phyloP scores from a whole-genome alignment of 1,140 invertebrate species.

The Drosophila elegans region DNA sequence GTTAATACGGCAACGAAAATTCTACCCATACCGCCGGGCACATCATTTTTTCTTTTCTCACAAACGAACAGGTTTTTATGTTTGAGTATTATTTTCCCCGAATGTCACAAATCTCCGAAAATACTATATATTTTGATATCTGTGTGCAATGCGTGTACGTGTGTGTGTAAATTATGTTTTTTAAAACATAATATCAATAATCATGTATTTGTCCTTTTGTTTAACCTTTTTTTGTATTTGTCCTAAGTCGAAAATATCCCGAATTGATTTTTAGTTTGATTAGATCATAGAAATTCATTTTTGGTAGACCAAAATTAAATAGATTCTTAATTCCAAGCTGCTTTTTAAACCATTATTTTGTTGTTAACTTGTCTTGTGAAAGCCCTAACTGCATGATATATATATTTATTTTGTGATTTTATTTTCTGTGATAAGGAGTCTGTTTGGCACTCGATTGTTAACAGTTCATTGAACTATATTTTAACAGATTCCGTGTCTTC shows the following conservation, averaged over 20 bases:
- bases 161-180: constrained; percentile 24
- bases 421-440: neutral
- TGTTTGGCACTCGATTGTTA: neutral
- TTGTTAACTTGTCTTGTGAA: constrained; percentile 32
- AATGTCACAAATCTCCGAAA: constrained; percentile 12
- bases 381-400: constrained; percentile 44
- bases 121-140: constrained; percentile 16
- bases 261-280: constrained; percentile 37
- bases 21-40: constrained; percentile 96
- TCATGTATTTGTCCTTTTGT: constrained; percentile 51
- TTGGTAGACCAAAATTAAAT: constrained; percentile 21
- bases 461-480: neutral
- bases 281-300: constrained; percentile 20
- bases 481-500: constrained; percentile 95
- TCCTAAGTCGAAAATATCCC: constrained; percentile 14
- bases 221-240: constrained; percentile 52
- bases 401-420: constrained; percentile 7
- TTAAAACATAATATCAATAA: constrained; percentile 27
- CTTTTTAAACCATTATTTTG: constrained; percentile 33
- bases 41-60: constrained; percentile 98
- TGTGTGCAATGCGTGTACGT: constrained; percentile 25
- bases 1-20: constrained; percentile 93
- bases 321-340: constrained; percentile 23
- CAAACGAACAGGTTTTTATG: constrained; percentile 93
- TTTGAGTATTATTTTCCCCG: constrained; percentile 62